Percentiles rank a stretch among this genome's conserved stretches.
phyloP scores from a whole-genome alignment of 2,888 invertebrate species.

The Abscondita cerata region DNA sequence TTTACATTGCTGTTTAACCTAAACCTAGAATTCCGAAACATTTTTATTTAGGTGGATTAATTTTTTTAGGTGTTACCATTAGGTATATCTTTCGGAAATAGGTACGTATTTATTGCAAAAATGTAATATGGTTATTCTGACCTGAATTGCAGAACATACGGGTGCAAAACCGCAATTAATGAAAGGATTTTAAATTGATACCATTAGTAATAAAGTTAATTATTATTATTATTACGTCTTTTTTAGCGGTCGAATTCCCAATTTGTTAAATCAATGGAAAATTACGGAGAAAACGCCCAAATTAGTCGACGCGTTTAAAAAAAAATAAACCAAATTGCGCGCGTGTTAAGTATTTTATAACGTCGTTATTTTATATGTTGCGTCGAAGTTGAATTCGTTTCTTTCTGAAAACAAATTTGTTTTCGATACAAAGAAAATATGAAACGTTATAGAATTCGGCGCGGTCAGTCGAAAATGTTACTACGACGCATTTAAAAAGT shows the following conservation, averaged over 20 bases:
- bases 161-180: conserved; percentile 9
- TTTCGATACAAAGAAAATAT: conserved; percentile 13
- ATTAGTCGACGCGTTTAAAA: conserved; percentile 3
- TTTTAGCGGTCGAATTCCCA: neutral
- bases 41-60: too few relatives aligned
- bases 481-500: conserved; percentile 58
- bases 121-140: conserved; percentile 10
- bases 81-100: neutral
- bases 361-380: neutral
- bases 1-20: conserved; percentile 47
- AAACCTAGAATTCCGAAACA: conserved; percentile 43
- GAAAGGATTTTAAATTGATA: conserved; percentile 2
- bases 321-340: conserved; percentile 4
- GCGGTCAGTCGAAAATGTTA: conserved; percentile 55
- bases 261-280: neutral
- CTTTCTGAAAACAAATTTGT: neutral
- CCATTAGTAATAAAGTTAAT: conserved; percentile 7
- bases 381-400: neutral
- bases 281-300: conserved; percentile 17
- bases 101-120: conserved; percentile 6
- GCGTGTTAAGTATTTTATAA: neutral
- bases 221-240: too few relatives aligned
- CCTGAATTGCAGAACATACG: conserved; percentile 2
- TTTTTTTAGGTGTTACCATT: neutral
- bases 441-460: conserved; percentile 49